A percentile compares a stretch with the other conserved stretches of the same genome.
Evolutionary conservation across 2,113 vertebrate genomes (phyloP).

Genomic region (Donacobius atricapilla): DNA sequence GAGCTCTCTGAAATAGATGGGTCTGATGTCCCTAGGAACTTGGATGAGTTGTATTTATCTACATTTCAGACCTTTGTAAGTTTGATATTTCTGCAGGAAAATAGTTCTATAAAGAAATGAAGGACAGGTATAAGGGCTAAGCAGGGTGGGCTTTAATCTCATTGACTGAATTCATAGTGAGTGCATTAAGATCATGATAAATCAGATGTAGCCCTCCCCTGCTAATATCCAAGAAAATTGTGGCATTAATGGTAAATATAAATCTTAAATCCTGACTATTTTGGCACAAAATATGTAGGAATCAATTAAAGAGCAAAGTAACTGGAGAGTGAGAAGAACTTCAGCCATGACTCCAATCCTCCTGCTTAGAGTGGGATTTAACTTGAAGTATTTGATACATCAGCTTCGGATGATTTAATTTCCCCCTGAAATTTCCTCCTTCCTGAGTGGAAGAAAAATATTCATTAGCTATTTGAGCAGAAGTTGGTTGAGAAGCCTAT

Average conservation of each 20-base stretch:
- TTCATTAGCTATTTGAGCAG: background rate
- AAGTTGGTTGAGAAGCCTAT: background rate
- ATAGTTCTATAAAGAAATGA: background rate
- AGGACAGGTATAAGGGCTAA: background rate
- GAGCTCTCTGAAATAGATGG: background rate
- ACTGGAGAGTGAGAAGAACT: background rate
- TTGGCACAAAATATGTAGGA: background rate
- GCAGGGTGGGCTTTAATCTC: background rate
- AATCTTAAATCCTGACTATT: background rate
- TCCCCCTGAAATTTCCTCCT: background rate
- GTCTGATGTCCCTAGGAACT: background rate
- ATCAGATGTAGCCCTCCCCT: accelerated
- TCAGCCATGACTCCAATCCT: background rate
- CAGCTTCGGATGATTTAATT: background rate
- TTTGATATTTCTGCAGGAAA: background rate
- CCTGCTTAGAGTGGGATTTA: background rate
- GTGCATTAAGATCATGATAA: background rate
- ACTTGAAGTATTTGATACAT: background rate
- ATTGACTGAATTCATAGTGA: background rate
- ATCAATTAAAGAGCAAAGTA: background rate
- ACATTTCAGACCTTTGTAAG: background rate
- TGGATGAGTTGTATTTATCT: background rate
- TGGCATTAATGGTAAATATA: background rate
- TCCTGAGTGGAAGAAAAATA: background rate
- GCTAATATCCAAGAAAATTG: background rate